Conservation (phyloP, 2,888 invertebrate species). For the Brachyopa scutellaris region DNA sequence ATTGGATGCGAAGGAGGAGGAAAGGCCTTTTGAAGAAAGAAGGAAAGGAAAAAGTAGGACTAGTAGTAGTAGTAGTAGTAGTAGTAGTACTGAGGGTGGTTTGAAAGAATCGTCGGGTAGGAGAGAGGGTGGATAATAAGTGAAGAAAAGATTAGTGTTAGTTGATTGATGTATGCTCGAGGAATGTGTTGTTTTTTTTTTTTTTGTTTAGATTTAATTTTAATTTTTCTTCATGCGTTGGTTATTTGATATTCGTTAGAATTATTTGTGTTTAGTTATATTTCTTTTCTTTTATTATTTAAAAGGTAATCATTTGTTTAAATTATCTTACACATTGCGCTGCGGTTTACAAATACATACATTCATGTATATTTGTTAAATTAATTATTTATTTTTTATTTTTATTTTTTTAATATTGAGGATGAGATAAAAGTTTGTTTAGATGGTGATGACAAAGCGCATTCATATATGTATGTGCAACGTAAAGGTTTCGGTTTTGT, state of each 20-base stretch:
- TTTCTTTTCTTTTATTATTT: not conserved
- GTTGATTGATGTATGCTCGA: conserved; percentile 59
- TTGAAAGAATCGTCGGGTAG: conserved; percentile 6
- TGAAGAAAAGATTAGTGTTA: conserved; percentile 45
- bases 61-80: conserved; percentile 23
- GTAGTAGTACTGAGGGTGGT: conserved; percentile 20
- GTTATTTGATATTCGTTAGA: conserved; percentile 37
- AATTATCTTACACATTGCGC: too few species aligned
- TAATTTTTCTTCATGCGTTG: conserved; percentile 19
- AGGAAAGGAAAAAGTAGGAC: not conserved
- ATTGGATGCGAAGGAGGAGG: conserved; percentile 37
- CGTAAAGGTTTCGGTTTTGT: not conserved
- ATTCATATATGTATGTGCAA: too few species aligned
- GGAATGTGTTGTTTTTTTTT: conserved; percentile 39
- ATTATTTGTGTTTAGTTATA: conserved; percentile 25
- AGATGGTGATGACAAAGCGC: too few species aligned
- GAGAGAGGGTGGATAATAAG: not conserved
- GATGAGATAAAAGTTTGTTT: not conserved
- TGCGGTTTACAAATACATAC: conserved; percentile 34
- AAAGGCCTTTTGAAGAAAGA: conserved; percentile 17
- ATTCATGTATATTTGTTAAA: not conserved
- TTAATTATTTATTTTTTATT: conserved; percentile 5
- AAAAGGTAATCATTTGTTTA: too few species aligned
- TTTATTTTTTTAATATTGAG: not conserved
- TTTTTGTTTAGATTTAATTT: conserved; percentile 37